Evolutionary conservation across 2,797 vertebrate species (phyloP).

Genomic region (Ibycter americanus): DNA sequence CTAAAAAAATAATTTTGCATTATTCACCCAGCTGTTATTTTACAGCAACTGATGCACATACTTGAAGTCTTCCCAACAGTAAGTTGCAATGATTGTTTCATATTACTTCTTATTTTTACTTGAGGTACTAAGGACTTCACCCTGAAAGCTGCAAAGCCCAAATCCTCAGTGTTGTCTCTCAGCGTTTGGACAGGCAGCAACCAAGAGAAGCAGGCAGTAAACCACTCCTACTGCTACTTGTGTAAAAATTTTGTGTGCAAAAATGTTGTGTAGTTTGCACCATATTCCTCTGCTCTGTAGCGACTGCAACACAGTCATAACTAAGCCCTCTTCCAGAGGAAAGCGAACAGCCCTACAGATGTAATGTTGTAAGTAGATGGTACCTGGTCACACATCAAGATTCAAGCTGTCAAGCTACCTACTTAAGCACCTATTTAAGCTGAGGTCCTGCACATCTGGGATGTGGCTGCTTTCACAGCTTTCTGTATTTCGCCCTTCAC

Average conservation of each 20-base stretch:
- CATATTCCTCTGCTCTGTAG: neutral
- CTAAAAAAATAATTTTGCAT: neutral
- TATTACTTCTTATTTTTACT: neutral
- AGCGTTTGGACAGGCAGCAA: neutral
- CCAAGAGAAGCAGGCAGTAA: neutral
- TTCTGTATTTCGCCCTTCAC: neutral
- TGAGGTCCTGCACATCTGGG: neutral
- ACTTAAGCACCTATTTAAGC: neutral
- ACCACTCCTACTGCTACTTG: neutral
- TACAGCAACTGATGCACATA: neutral
- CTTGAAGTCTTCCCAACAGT: neutral
- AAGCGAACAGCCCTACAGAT: neutral
- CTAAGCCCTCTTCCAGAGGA: neutral
- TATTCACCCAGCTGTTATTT: neutral
- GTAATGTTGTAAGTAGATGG: neutral
- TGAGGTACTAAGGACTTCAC: neutral
- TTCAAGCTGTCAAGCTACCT: neutral
- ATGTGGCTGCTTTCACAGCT: neutral
- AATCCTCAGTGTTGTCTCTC: neutral
- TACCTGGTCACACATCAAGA: neutral
- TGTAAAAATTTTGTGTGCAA: neutral
- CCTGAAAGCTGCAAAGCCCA: neutral
- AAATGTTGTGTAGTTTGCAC: neutral
- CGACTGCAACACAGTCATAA: neutral
- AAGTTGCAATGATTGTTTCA: neutral